phyloP scores from a whole-genome alignment of 2,888 invertebrate species.

The Philaethria dido region DNA sequence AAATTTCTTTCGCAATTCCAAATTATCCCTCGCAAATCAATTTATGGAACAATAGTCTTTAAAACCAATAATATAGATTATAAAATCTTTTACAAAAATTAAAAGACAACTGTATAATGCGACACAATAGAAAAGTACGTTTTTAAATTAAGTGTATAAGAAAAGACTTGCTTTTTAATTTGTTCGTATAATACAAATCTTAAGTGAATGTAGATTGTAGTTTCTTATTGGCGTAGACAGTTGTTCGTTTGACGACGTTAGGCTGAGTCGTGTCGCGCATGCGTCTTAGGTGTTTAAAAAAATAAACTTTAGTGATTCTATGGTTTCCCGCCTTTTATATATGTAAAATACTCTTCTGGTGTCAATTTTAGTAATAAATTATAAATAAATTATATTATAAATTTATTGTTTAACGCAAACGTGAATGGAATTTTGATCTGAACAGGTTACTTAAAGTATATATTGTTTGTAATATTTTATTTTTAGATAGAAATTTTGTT shows the following conservation, averaged over 20 bases:
- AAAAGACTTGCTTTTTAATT: conserved; percentile 54
- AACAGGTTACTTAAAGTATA: conserved; percentile 29
- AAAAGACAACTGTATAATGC: conserved; percentile 18
- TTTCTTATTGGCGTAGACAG: conserved; percentile 63
- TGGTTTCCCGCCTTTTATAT: conserved; percentile 38
- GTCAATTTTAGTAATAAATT: background rate
- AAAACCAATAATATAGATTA: conserved; percentile 38
- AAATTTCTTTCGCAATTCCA: conserved; percentile 45
- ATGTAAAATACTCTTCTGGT: conserved; percentile 1
- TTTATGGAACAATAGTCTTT: conserved; percentile 37
- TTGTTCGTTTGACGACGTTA: conserved; percentile 53
- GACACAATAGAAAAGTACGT: background rate
- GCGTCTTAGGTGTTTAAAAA: conserved; percentile 48
- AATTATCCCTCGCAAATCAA: background rate
- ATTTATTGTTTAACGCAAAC: background rate
- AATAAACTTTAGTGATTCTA: conserved; percentile 45
- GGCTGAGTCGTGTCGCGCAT: conserved; percentile 55
- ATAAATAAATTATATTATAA: background rate
- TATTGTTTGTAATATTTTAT: conserved; percentile 32
- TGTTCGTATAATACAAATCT: conserved; percentile 62
- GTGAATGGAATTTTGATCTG: conserved; percentile 36
- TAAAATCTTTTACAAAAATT: conserved; percentile 32
- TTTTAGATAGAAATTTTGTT: conserved; percentile 36
- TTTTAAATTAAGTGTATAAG: background rate
- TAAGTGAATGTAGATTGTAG: conserved; percentile 70